These are phyloP conservation scores for Charaxes varanes DNA, from an alignment of 1,140 invertebrate genomes.

Conservation along the genomic window DNA sequence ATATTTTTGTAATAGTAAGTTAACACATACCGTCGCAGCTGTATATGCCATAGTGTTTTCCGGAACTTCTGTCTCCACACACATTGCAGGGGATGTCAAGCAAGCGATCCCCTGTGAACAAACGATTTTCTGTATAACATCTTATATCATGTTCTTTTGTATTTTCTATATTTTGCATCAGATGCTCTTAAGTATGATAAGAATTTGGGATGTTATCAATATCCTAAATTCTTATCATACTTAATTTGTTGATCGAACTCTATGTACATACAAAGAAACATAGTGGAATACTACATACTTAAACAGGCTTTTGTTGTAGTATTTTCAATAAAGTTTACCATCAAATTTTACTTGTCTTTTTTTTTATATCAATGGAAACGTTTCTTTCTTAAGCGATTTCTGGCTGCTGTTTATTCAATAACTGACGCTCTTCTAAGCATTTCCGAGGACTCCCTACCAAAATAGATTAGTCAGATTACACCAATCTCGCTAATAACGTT, in stretches of 20 bases:
- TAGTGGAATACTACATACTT: too few relatives aligned
- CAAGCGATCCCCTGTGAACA: conserved; percentile 89
- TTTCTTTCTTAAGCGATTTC: too few relatives aligned
- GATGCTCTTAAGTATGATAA: too few relatives aligned
- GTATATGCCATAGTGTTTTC: conserved; percentile 98
- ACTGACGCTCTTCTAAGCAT: conserved; percentile 47
- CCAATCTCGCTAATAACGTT: conserved; percentile 73
- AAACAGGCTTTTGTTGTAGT: too few relatives aligned
- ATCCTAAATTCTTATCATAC: too few relatives aligned
- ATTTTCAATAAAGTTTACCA: too few relatives aligned
- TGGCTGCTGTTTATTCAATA: conserved; percentile 28
- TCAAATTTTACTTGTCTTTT: too few relatives aligned
- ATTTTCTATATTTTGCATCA: too few relatives aligned
- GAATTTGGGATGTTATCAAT: too few relatives aligned
- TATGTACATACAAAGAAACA: too few relatives aligned
- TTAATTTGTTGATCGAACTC: too few relatives aligned
- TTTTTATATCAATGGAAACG: too few relatives aligned
- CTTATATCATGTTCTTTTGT: background rate
- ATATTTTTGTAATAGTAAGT: conserved; percentile 1
- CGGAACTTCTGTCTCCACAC: conserved; percentile 96
- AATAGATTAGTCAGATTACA: conserved; percentile 75
- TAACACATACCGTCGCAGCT: conserved; percentile 92
- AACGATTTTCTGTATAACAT: conserved; percentile 12
- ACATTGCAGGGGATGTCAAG: conserved; percentile 97
- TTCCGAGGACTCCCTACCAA: conserved; percentile 47